Base-by-base conservation (phyloP, 2,113 vertebrate species). In the Pteruthius melanotis region DNA sequence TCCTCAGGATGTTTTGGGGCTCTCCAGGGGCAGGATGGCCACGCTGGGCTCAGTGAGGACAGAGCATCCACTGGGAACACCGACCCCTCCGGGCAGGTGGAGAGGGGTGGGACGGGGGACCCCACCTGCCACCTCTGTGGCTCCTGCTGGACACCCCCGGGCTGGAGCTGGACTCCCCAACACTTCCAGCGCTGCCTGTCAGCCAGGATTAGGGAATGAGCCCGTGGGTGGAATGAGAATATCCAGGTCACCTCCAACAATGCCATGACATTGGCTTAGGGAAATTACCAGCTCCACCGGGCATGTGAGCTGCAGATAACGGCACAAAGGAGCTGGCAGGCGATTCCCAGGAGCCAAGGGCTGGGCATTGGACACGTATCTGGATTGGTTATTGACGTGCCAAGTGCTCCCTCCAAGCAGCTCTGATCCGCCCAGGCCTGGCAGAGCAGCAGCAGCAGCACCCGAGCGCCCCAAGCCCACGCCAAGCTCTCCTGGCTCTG, bases 381-480 rank as follows among this genome's bases (percentile, higher is more conserved):
- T 60, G 89, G 76, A 45, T 86, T 17, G 31, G 40, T 31, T 45
- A 26, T 13, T 87, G 83, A 69, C 70, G 65, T 30, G 45, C 76
- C 49, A 83, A 76, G 9, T 1, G 63, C 53, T 83, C 37, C n/a
- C 26, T 71, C 16, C 7, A 12, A 89, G 63, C 1, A 0, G 15
- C 44, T 61, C 50, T 72, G 40, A 83, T n/a, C 89, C 4, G 0
- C 3, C 79, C 40, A 26, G 1, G 19, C 52, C 56, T 31, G 57
- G 84, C 37, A 52, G 49, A 70, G 70, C 56, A 54, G 49, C 14
- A 1, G 40, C 44, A 22, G 40, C 44, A 22, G 40, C 53, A 54
- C 44, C 44, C 0, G 0, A 53, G 65, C 1, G 2, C 28, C 33
- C 37, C 7, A 0, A 27, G 45, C 27, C 49, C 35, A 5, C 19